Evolutionary conservation across 2,888 invertebrate species (phyloP), one percentile per base, ranked within the genome.

Genomic region (Desoria tigrina): DNA sequence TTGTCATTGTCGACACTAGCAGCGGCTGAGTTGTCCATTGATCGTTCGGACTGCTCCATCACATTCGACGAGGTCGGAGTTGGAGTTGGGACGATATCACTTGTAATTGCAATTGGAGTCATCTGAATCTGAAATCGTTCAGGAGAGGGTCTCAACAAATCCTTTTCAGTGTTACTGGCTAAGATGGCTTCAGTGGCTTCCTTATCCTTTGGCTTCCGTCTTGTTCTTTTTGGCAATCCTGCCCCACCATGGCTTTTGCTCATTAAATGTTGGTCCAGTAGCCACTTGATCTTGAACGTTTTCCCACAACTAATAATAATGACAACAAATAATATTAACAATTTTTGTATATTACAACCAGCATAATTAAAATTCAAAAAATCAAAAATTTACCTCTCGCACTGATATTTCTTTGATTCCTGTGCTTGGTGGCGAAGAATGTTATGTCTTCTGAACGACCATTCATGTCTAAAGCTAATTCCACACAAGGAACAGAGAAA

Each of bases 181-280:
- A n/a, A 14, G 49, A 16, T 49, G 7, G 11, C 49, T 7, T 49
- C 11, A 51, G 18, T 3, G 6, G 24, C 16, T 51, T 51, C 51
- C 11, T 32, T 32, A 32, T 32, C 32, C 45, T 45, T 45, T 6
- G n/a, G 9, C 21, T 21, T 45, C 4, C 18, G 21, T 16, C 45
- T 45, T 21, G n/a, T 9, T n/a, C 45, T 16, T 45, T 21, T 45
- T 6, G n/a, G 23, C 4, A 51, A 16, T 24, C 51, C 51, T 9
- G 23, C 14, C 7, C 51, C 51, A 6, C 51, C 51, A 26, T 51
- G 51, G 24, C 51, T 51, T 16, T 51, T 51, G 26, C 51, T 51
- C 21, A 18, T 23, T 9, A 51, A 26, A 21, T 51, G 51, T 24
- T 51, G 51, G 7, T 51, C 24, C 24, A 51, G 26, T 7, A 18